Percentiles rank a stretch among this genome's conserved stretches.
Conservation (phyloP, 2,888 invertebrate species). For the Oxyteleia sp. region DNA sequence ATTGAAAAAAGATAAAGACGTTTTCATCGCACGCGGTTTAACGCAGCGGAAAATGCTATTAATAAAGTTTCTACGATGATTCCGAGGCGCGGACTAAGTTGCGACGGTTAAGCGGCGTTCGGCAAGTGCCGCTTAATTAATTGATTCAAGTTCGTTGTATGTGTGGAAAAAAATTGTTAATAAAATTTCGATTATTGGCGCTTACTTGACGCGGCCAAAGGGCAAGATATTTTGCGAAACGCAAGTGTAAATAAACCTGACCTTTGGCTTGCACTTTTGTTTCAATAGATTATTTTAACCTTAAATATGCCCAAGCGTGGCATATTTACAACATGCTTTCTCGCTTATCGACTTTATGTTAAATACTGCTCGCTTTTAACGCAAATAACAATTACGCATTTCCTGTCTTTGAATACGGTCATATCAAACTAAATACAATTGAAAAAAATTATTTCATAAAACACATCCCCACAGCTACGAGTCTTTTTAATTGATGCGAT, state of each 20-base stretch:
- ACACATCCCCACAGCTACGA: too few relatives aligned
- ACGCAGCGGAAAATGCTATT: slow-evolving; percentile 63
- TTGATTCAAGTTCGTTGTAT: slow-evolving; percentile 53
- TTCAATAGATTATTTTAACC: slow-evolving; percentile 38
- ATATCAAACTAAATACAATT: too few relatives aligned
- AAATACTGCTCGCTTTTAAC: too few relatives aligned
- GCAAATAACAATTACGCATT: too few relatives aligned
- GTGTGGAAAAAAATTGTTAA: slow-evolving; percentile 26
- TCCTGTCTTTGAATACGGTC: too few relatives aligned
- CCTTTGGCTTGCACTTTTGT: slow-evolving; percentile 59
- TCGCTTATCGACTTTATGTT: too few relatives aligned
- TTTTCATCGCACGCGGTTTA: slow-evolving; percentile 56
- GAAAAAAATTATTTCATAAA: too few relatives aligned
- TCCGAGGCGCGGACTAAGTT: slow-evolving; percentile 42
- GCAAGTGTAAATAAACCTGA: slow-evolving; percentile 45
- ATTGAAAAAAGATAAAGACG: slow-evolving; percentile 45
- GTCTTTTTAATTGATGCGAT: background rate
- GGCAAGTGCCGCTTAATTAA: slow-evolving; percentile 53
- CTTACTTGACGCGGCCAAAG: slow-evolving; percentile 46
- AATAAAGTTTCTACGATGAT: slow-evolving; percentile 59
- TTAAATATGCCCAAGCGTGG: slow-evolving; percentile 27
- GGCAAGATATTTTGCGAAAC: slow-evolving; percentile 28
- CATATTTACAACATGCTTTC: slow-evolving; percentile 47
- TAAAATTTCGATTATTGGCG: slow-evolving; percentile 53
- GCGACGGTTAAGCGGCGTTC: slow-evolving; percentile 30